Evolutionary conservation across 2,113 vertebrate genomes (phyloP), one percentile per base, ranked within the genome.

Genomic region (Rhea pennata): DNA sequence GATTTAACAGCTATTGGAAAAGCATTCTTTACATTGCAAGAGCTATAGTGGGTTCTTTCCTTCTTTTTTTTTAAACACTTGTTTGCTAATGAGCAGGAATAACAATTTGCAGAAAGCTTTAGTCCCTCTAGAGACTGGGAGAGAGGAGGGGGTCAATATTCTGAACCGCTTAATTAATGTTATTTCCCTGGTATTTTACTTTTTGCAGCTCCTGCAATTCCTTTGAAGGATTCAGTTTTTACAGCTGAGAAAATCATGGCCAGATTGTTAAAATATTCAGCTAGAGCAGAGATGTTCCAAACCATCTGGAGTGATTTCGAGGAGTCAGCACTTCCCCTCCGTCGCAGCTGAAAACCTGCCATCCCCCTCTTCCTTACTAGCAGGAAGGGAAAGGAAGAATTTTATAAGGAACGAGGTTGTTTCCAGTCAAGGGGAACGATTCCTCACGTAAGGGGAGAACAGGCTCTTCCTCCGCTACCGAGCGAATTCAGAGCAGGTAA

Each of bases 201-300:
- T 96, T 97, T 66, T 97, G 95, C 97, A 96, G 88, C 75, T 95
- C 66, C 93, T 96, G 95, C 96, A 96, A 71, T 97, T 98, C 90
- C 94, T 98, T 96, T 95, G 91, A 97, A 91, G 81, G 91, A 83
- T 93, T 93, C 61, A 9, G 33, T 91, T 95, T 95, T 95, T 84
- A 79, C 39, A 96, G 82, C 62, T 39, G 9, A 96, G 85, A 95
- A 98, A 96, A 91, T 88, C 44, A 36, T 62, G 88, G 88, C 96
- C 98, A 98, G 97, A 98, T 97, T 98, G 98, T 97, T 98, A 98
- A 98, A 96, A 98, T 97, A 98, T 98, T 98, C 98, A 97, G 96
- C 96, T 95, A 92, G 65, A 75, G 61, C 71, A 87, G 93, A 96
- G 87, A 93, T 48, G 92, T 86, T 94, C 84, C 97, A 95, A 93